A percentile compares a stretch with the other conserved stretches of the same genome.
phyloP scores from a whole-genome alignment of 1,140 invertebrate species.

The Calephelis virginiensis region DNA sequence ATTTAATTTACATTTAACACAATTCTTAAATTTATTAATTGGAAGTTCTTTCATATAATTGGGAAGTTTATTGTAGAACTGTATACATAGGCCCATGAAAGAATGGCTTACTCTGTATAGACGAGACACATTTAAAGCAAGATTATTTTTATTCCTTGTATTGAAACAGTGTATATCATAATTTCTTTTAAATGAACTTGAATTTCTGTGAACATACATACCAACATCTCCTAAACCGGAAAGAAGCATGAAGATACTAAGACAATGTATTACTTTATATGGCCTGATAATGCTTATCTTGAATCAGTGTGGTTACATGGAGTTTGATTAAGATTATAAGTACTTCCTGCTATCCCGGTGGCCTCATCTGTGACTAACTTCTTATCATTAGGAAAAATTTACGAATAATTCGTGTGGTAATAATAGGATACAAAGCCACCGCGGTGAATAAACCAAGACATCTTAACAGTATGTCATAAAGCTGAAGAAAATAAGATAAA shows the following conservation, averaged over 20 bases:
- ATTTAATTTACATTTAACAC: no score
- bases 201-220: no score
- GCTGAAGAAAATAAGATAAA: neutral
- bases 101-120: no score
- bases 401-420: constrained; percentile 46
- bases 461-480: neutral
- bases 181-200: no score
- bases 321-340: constrained; percentile 70
- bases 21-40: no score
- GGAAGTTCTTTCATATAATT: no score
- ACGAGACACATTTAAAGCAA: no score
- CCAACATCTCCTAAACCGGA: no score
- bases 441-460: neutral
- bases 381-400: constrained; percentile 69
- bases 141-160: no score
- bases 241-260: neutral
- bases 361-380: constrained; percentile 51
- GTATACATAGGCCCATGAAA: no score
- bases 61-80: no score
- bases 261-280: neutral
- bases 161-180: no score
- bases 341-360: constrained; percentile 72
- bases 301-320: constrained; percentile 43
- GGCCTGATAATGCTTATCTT: constrained; percentile 24
- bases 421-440: neutral